Base-by-base conservation (phyloP, 2,113 vertebrate genomes). In the Dasypus novemcinctus region DNA sequence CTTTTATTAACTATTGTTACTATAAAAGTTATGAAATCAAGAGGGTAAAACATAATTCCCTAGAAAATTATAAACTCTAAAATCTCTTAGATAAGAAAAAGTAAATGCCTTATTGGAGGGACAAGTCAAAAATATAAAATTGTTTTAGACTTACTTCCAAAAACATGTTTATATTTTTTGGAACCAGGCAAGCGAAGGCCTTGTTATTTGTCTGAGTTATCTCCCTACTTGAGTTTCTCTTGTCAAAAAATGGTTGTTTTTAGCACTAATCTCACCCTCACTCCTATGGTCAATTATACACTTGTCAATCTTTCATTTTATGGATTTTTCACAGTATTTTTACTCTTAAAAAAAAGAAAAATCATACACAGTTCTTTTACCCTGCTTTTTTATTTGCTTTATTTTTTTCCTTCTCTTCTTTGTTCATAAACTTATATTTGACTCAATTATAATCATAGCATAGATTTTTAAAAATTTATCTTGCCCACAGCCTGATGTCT, bases 21-120 rank as follows among this genome's bases (percentile, higher is more conserved):
- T 98, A 92, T 97, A 87, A 80, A 54, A 2, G 91, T 98, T 96
- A 97, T 17, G 41, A 85, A 97, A 97, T 97, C 97, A 90, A 96
- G 87, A 96, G 90, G 81, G 66, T 86, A 54, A 97, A 96, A 98
- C 96, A 86, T 95, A 96, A 90, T 97, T 98, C 12, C 92, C 92
- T 94, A 93, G 91, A 78, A 96, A 97, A 96, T 97, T 97, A 96
- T 95, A 94, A 97, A 94, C 81, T 95, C 91, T 97, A 93, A 98
- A 97, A 86, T 41, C 59, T 54, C 91, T 89, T 93, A 95, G 94
- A 80, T 93, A 94, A 94, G 79, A 95, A 96, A 92, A 94, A 71
- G 83, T 95, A 97, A 98, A 86, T 97, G 85, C 86, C 74, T 95
- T 97, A 63, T 86, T 93, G n/a, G 57, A 82, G 88, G 33, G 13